Evolutionary conservation across 1,140 invertebrate genomes (phyloP).

Genomic region (Cephus cinctus): DNA sequence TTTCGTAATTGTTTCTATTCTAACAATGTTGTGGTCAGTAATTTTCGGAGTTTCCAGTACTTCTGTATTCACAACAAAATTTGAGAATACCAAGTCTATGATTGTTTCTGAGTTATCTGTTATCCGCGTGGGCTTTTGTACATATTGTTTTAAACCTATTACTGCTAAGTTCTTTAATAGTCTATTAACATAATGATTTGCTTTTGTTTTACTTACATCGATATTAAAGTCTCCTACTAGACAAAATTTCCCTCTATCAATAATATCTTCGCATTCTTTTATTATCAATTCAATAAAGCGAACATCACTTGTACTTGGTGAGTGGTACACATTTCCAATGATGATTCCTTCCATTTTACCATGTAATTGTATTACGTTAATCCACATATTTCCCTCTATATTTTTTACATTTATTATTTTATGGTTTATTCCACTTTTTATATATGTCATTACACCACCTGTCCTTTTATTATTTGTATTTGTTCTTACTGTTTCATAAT

Average conservation of each 20-base stretch:
- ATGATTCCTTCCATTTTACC: conserved; percentile 1
- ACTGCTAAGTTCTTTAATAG: conserved; percentile 2
- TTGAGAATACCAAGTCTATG: conserved; percentile 12
- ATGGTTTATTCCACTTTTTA: conserved; percentile 6
- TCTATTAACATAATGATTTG: conserved; percentile 6
- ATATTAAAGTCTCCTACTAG: conserved; percentile 6
- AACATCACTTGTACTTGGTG: conserved; percentile 11
- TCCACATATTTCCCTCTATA: conserved; percentile 11
- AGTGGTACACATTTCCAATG: conserved; percentile 9
- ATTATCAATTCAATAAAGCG: conserved; percentile 7
- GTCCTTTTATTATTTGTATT: conserved; percentile 6
- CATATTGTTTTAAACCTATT: conserved; percentile 2
- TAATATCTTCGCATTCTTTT: conserved; percentile 5
- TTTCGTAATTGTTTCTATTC: neutral
- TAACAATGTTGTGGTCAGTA: conserved; percentile 12
- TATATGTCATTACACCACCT: conserved; percentile 7
- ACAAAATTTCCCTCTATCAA: neutral
- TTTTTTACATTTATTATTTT: neutral
- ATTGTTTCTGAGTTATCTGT: conserved; percentile 7
- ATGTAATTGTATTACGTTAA: conserved; percentile 5
- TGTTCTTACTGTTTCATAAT: conserved; percentile 1
- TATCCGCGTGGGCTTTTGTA: neutral
- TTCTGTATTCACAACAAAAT: conserved; percentile 1
- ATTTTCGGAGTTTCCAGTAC: conserved; percentile 3
- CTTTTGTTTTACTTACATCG: too few species aligned